Evolutionary conservation across 2,113 vertebrate genomes (phyloP).

Genomic region (Gymnarchus niloticus): DNA sequence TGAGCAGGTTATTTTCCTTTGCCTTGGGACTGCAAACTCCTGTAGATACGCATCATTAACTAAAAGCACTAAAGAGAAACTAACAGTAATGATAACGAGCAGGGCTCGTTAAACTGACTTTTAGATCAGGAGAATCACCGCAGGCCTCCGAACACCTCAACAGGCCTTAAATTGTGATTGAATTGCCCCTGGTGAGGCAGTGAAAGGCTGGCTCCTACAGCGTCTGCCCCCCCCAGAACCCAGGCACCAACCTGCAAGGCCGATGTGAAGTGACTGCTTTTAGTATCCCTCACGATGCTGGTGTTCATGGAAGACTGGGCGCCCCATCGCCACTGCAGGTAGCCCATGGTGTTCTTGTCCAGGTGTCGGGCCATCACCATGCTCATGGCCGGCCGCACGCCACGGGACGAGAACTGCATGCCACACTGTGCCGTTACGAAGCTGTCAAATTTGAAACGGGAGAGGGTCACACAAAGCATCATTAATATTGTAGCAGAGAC

Average conservation of each 20-base stretch:
- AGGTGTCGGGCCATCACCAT: conserved; percentile 87
- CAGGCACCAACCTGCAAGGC: conserved; percentile 75
- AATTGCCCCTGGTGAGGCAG: neutral
- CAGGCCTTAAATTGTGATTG: neutral
- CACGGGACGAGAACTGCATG: conserved; percentile 88
- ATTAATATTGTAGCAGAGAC: neutral
- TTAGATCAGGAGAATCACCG: neutral
- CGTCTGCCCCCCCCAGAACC: neutral
- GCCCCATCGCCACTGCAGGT: conserved; percentile 95
- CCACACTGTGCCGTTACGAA: conserved; percentile 86
- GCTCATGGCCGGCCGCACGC: conserved; percentile 80
- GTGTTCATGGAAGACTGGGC: conserved; percentile 96
- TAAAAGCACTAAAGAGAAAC: neutral
- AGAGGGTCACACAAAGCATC: neutral
- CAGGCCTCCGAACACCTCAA: neutral
- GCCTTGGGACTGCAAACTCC: neutral
- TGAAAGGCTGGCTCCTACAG: neutral
- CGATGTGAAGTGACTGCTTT: conserved; percentile 85
- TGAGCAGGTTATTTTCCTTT: neutral
- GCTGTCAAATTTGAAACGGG: conserved; percentile 55
- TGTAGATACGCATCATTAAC: neutral
- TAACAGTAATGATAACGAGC: neutral
- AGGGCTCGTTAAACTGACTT: neutral
- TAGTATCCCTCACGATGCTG: conserved; percentile 88
- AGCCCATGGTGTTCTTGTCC: conserved; percentile 97